Conservation (phyloP, 2,113 vertebrate genomes). For the Pituophis catenifer region DNA sequence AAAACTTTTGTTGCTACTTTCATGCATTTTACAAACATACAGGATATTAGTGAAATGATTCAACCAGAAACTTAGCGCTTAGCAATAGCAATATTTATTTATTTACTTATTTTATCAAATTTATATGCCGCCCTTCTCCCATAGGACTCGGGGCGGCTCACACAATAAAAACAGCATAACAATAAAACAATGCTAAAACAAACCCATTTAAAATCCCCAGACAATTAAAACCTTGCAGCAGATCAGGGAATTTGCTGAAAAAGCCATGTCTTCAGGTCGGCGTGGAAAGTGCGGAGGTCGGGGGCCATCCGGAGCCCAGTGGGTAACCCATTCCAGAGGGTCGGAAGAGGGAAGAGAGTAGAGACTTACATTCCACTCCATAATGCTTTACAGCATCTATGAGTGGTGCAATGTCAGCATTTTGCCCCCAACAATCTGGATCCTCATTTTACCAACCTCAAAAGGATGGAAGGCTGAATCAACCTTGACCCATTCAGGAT, state of each 20-base stretch:
- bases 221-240: too few relatives aligned
- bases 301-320: too few relatives aligned
- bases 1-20: neutral
- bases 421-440: neutral
- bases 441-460: neutral
- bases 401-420: neutral
- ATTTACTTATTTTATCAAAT: too few relatives aligned
- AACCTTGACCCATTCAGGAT: neutral
- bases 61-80: neutral
- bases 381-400: neutral
- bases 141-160: too few relatives aligned
- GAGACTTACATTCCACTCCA: neutral
- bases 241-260: too few relatives aligned
- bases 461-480: neutral
- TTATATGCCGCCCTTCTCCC: too few relatives aligned
- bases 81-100: neutral
- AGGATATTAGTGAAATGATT: neutral
- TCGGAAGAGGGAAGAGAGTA: neutral
- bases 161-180: too few relatives aligned
- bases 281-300: too few relatives aligned
- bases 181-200: too few relatives aligned
- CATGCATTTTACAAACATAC: neutral
- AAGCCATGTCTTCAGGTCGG: too few relatives aligned
- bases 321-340: too few relatives aligned
- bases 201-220: too few relatives aligned